Evolutionary conservation across 2,888 invertebrate genomes (phyloP), one percentile per base, ranked within the genome.

Genomic region (Mactromeris polynyma): DNA sequence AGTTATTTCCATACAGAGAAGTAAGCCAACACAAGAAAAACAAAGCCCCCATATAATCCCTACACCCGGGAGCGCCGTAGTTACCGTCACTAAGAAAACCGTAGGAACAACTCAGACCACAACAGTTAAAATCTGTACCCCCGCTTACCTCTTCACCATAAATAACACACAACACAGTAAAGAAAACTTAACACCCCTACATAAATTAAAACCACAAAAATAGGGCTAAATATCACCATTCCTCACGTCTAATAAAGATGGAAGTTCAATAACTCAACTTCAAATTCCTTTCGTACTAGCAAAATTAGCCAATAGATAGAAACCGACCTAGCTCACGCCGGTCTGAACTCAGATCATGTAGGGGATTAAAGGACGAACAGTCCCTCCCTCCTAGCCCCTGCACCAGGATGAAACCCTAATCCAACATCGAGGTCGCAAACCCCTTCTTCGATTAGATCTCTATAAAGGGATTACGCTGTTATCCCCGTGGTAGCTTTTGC

Each of bases 381-480:
- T 97, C 89, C 94, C 85, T 91, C 94, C 92, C 88, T 93, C 97
- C 97, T 97, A 98, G 97, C 97, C 97, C 97, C 97, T 98, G 96
- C 98, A 97, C 97, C 97, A 97, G 97, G 97, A 97, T 97, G 97
- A 97, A 97, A 97, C 96, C 97, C 98, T 98, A 98, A 98, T 98
- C 98, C 98, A 98, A 98, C 98, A 98, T 98, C 98, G 98, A 98
- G 98, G 98, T 98, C 98, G 98, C 98, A 98, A 98, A 97, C 98
- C 97, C 97, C 97, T 97, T 97, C 98, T 97, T 97, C 97, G 97
- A 98, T 98, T 97, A 96, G 98, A 97, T 97, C 98, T 98, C 97
- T 97, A 97, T 97, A 98, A 97, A 97, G 97, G 97, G 97, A 98
- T 98, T 97, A 98, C 97, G 98, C 98, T 98, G 98, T 98, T 98